Conservation (phyloP, 2,113 vertebrate species). For the Pseudopodoces humilis region DNA sequence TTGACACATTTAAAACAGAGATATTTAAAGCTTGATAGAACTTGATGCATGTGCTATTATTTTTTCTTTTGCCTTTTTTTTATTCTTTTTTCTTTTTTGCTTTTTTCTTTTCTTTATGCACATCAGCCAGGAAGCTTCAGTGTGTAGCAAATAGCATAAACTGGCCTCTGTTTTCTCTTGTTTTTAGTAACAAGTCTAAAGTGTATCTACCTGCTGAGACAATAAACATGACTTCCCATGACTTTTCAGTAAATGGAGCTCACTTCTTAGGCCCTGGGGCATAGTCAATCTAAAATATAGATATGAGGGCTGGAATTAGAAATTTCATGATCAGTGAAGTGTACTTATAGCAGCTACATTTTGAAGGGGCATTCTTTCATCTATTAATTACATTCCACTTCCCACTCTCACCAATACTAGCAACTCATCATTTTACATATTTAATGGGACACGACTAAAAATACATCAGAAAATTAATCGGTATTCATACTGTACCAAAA, state of each 20-base stretch:
- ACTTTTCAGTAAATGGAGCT: constrained; percentile 70
- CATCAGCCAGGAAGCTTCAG: not conserved
- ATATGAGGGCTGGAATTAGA: constrained; percentile 67
- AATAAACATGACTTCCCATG: constrained; percentile 65
- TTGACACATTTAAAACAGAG: constrained; percentile 20
- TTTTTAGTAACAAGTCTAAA: constrained; percentile 47
- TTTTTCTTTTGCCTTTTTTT: not conserved
- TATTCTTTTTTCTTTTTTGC: not conserved
- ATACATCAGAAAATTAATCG: constrained; percentile 64
- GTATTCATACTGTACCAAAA: constrained; percentile 32
- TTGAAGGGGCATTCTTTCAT: constrained; percentile 69
- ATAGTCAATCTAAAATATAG: constrained; percentile 71
- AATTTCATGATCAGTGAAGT: constrained; percentile 71
- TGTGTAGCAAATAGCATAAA: not conserved
- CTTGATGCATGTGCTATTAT: not conserved
- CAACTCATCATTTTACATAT: constrained; percentile 71
- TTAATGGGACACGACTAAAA: constrained; percentile 71
- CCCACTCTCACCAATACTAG: constrained; percentile 59
- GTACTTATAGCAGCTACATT: constrained; percentile 68
- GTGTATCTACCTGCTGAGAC: constrained; percentile 66
- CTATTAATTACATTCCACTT: constrained; percentile 70
- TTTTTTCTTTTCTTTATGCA: not conserved
- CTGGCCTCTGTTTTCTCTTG: constrained; percentile 16
- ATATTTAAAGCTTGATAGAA: constrained; percentile 54
- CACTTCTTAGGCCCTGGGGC: constrained; percentile 52